Percentiles rank a stretch among this genome's conserved stretches.
phyloP scores from a whole-genome alignment of 2,888 invertebrate genomes.

The Zygothrica quintamaculata region DNA sequence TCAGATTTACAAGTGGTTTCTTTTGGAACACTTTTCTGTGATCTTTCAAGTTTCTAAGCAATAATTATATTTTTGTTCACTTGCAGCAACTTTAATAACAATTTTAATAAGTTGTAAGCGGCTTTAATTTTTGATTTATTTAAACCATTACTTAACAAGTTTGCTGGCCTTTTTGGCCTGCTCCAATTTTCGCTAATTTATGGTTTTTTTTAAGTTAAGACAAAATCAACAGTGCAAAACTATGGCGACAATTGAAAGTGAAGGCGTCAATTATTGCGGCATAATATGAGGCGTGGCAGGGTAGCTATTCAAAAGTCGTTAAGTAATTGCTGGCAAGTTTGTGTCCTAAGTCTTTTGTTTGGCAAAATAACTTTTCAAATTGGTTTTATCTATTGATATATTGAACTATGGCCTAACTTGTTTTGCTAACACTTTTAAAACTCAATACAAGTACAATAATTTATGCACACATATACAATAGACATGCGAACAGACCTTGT shows the following conservation, averaged over 20 bases:
- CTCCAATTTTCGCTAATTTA: slow-evolving; percentile 4
- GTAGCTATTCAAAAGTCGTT: slow-evolving; percentile 46
- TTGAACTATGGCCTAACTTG: slow-evolving; percentile 37
- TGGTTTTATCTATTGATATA: slow-evolving; percentile 13
- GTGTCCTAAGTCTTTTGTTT: slow-evolving; percentile 69
- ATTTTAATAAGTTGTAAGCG: slow-evolving; percentile 4
- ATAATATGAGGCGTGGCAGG: slow-evolving; percentile 39
- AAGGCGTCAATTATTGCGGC: slow-evolving; percentile 33
- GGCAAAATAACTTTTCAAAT: slow-evolving; percentile 17
- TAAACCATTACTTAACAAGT: slow-evolving; percentile 37
- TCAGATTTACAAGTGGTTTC: slow-evolving; percentile 28
- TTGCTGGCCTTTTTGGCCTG: slow-evolving; percentile 19
- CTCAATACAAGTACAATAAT: too few species aligned
- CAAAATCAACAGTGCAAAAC: slow-evolving; percentile 24
- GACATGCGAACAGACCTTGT: slow-evolving; percentile 33
- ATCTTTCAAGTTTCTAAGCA: too few species aligned
- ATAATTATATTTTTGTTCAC: slow-evolving; percentile 1
- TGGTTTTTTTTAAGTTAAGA: slow-evolving; percentile 1
- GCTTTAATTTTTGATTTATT: slow-evolving; percentile 5
- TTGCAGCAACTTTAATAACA: neutral
- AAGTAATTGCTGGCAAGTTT: slow-evolving; percentile 53
- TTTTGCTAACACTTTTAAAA: slow-evolving; percentile 26
- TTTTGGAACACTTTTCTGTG: slow-evolving; percentile 9
- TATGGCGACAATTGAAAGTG: slow-evolving; percentile 46
- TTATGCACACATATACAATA: slow-evolving; percentile 5